Conservation (phyloP, 1,140 invertebrate genomes). For the Melanaphis sacchari region DNA sequence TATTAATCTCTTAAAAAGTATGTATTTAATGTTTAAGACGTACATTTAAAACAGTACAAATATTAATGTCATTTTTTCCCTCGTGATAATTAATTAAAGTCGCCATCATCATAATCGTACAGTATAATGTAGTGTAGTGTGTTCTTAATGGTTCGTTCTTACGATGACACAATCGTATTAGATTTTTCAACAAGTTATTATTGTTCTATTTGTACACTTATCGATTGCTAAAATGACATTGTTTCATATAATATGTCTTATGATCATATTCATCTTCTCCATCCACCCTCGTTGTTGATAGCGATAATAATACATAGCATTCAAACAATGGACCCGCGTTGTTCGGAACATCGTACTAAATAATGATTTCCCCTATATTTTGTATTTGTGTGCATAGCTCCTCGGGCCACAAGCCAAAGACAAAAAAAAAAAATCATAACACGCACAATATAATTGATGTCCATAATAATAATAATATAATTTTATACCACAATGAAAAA, state of each 20-base stretch:
- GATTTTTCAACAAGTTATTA: not conserved
- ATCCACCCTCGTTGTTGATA: not conserved
- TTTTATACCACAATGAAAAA: not conserved
- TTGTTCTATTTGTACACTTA: not conserved
- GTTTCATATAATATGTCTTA: not conserved
- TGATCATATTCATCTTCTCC: not conserved
- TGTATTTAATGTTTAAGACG: not conserved
- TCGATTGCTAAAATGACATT: not conserved
- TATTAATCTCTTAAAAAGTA: not conserved
- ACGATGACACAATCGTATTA: not conserved
- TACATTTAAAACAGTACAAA: not conserved
- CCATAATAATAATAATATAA: not conserved
- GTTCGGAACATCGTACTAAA: not conserved
- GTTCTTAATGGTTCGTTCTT: constrained; percentile 7
- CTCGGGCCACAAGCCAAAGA: not conserved
- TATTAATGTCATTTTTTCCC: not conserved
- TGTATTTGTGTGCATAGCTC: not conserved
- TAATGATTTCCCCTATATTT: constrained; percentile 6
- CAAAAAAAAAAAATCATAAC: not conserved
- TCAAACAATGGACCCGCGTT: constrained; percentile 31
- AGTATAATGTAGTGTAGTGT: not conserved
- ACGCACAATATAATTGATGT: not conserved
- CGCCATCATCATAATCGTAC: not conserved
- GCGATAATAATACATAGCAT: not conserved
- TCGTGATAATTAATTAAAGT: not conserved